Base-by-base conservation (phyloP, 2,797 vertebrate species). In the Gymnopithys bicolor region DNA sequence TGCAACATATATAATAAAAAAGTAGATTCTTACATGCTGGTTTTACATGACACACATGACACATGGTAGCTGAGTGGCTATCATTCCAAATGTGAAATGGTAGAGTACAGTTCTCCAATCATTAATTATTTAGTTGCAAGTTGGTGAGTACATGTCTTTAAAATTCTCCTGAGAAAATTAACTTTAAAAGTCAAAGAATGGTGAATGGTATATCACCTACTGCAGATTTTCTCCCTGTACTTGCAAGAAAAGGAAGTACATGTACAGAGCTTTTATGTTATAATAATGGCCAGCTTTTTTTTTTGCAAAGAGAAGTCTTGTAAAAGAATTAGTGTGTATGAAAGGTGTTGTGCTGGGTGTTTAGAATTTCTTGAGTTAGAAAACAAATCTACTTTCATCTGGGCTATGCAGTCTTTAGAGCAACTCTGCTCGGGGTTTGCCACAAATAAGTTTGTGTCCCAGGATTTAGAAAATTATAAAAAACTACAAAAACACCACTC, bases 61-160 rank as follows among this genome's bases (percentile, higher is more conserved):
- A 43, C 17, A 18, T 43, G 16, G 43, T 32, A 69, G 16, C 39
- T 75, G 70, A 76, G 43, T 84, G 59, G 18, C 17, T 87, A 35
- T 70, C 43, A 49, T 80, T 89, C 25, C 3, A 28, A 46, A 84
- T 46, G 43, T 63, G 45, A 90, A 84, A 84, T 28, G 58, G 60
- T 49, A 63, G 24, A 1, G 0, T n/a, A 70, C 23, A 53, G 27
- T 48, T 7, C 19, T 87, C 33, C 24, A 43, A 35, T 3, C 71
- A 49, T 71, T 68, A 80, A 81, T 86, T 86, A 90, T 86, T 93
- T 73, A 90, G 9, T 23, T 75, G 43, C 70, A 90, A 93, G 15
- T 60, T 76, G 39, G 14, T 68, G 11, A 79, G 18, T 37, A 41
- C 7, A 23, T 68, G 55, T 78, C 75, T 81, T 2, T 78, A 71